Evolutionary conservation across 2,888 invertebrate genomes (phyloP), one percentile per base, ranked within the genome.

Genomic region (Diadromus collaris): DNA sequence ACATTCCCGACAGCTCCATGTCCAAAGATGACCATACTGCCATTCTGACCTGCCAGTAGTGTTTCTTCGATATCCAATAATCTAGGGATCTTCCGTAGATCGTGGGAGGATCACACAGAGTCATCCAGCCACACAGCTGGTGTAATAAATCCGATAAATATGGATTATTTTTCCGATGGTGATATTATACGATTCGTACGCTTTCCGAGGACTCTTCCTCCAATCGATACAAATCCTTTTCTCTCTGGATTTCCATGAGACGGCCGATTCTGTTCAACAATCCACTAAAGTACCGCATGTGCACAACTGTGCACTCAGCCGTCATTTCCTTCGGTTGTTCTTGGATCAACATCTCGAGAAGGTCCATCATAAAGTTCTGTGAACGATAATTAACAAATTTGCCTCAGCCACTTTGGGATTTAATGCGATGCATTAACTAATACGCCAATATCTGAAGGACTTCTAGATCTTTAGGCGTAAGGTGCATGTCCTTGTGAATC

Each of bases 401-500:
- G 34, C 21, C 38, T 38, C 16, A 27, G 10, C 63, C 34, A 29
- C 24, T 41, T 44, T 51, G 2, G 32, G 41, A 48, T 46, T 21
- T n/a, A 6, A 56, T 27, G 21, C 41, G 10, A 41, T 4, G 5
- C 16, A 41, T 41, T 41, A 16, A 41, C 16, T 41, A 0, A 41
- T 16, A 41, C 3, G 38, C 16, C 38, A 5, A 41, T 41, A 41
- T 5, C 16, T 3, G 16, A 16, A 41, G 29, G 78, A 81, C 82
- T 63, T 82, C 77, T 27, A 82, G 58, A 64, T 82, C 82, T 38
- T 56, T 64, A 13, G 44, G 64, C 0, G 54, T 73, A 34, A 82
- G 76, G 44, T 76, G 41, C 82, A 82, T 82, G 46, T 82, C 82
- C 65, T 81, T 82, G 68, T 82, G 82, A 29, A 81, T 71, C 82